Evolutionary conservation across 2,113 vertebrate genomes (phyloP).

Genomic region (Atherinomorus stipes): DNA sequence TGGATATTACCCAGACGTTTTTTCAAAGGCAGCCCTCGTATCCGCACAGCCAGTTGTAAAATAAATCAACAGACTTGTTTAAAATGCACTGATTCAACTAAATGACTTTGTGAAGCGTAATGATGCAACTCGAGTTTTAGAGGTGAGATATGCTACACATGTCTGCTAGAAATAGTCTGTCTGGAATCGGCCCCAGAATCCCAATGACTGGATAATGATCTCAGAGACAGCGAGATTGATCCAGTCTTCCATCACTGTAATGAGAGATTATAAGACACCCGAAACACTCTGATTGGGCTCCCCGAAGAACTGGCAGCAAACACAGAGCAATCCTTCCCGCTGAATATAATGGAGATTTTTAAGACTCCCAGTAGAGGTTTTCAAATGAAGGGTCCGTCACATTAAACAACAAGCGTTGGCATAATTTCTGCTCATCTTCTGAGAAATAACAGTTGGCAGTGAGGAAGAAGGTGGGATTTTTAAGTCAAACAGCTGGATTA

Average conservation of each 20-base stretch:
- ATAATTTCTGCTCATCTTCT: slow-evolving; percentile 8
- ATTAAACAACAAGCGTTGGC: slow-evolving; percentile 18
- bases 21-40: slow-evolving; percentile 33
- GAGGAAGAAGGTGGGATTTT: slow-evolving; percentile 5
- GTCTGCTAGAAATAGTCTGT: slow-evolving; percentile 28
- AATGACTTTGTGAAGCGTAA: slow-evolving; percentile 45
- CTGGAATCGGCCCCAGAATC: slow-evolving; percentile 49
- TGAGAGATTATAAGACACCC: slow-evolving; percentile 47
- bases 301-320: slow-evolving; percentile 32
- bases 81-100: slow-evolving; percentile 43
- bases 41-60: slow-evolving; percentile 5
- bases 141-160: slow-evolving; percentile 36
- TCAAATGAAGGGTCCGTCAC: background rate
- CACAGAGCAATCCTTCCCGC: slow-evolving; percentile 32
- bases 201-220: slow-evolving; percentile 65
- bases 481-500: slow-evolving; percentile 33
- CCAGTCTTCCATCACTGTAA: slow-evolving; percentile 56
- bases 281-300: slow-evolving; percentile 39
- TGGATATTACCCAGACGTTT: slow-evolving; percentile 32
- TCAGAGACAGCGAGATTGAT: slow-evolving; percentile 54
- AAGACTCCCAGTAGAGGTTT: slow-evolving; percentile 3
- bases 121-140: slow-evolving; percentile 47
- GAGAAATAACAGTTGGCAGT: slow-evolving; percentile 8
- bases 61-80: slow-evolving; percentile 14
- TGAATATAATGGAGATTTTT: slow-evolving; percentile 13